phyloP scores from a whole-genome alignment of 2,888 invertebrate species.

The Antitype chi region DNA sequence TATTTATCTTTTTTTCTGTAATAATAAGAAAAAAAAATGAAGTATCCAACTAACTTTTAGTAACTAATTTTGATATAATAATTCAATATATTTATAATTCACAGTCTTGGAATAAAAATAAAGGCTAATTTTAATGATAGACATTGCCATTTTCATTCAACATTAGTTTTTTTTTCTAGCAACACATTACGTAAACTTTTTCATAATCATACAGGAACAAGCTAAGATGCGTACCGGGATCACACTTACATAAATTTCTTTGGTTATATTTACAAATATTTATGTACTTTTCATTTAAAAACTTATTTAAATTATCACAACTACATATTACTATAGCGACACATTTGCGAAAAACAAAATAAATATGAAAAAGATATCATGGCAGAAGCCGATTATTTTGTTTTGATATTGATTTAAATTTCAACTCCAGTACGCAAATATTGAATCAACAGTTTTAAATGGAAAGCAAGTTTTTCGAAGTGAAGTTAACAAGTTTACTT shows the following conservation, averaged over 20 bases:
- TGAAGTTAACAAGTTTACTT: slow-evolving; percentile 11
- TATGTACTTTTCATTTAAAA: slow-evolving; percentile 67
- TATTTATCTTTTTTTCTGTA: slow-evolving; percentile 65
- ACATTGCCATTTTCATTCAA: slow-evolving; percentile 57
- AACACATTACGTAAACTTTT: slow-evolving; percentile 54
- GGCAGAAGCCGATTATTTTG: slow-evolving; percentile 3
- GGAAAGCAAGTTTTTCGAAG: not conserved
- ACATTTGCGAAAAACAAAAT: slow-evolving; percentile 29
- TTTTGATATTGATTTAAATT: not conserved
- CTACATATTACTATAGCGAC: slow-evolving; percentile 45
- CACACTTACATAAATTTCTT: slow-evolving; percentile 80
- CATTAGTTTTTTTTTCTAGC: slow-evolving; percentile 48
- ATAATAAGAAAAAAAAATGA: slow-evolving; percentile 67
- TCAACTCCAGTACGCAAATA: slow-evolving; percentile 53
- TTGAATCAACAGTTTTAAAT: not conserved
- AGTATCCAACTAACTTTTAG: slow-evolving; percentile 64
- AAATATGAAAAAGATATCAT: slow-evolving; percentile 28
- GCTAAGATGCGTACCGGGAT: slow-evolving; percentile 55
- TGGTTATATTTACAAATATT: slow-evolving; percentile 84
- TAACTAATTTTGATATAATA: slow-evolving; percentile 66
- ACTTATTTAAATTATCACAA: slow-evolving; percentile 63
- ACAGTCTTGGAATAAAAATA: slow-evolving; percentile 81
- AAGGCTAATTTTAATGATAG: slow-evolving; percentile 69
- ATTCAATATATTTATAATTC: slow-evolving; percentile 73
- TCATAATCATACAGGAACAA: slow-evolving; percentile 45